Base-by-base conservation (phyloP, 2,113 vertebrate genomes). In the Cynoglossus semilaevis region DNA sequence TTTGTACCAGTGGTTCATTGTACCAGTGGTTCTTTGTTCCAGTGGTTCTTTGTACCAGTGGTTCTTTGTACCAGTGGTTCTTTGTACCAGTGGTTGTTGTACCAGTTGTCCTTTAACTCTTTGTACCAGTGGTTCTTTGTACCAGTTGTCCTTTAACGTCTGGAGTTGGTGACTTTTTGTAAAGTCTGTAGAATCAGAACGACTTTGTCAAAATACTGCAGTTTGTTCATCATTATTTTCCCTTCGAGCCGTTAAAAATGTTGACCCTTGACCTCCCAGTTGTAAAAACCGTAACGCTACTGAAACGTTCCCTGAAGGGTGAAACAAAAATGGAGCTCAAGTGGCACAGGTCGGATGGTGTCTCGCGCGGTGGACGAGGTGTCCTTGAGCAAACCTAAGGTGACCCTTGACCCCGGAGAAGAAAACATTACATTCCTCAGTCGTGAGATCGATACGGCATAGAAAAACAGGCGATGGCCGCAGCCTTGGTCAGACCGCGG, bases 371-470 rank as follows among this genome's bases (percentile, higher is more conserved):
- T 61, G 38, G 67, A 59, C 19, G 17, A 15, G 52, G 37, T 13
- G 58, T 70, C 74, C 70, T 67, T 59, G 16, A 67, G 54, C 57
- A 40, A 76, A 3, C 50, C 51, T 16, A 72, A 49, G 58, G 47
- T 72, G 81, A 84, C 74, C 72, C 51, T 13, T 43, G 13, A 15
- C 47, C 3, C 60, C 72, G 62, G 80, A 70, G 74, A 40, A 63
- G 70, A 9, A 10, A 47, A 47, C 19, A 54, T 15, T 29, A 46
- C 46, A 73, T 63, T 79, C 58, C 53, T 76, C 67, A 63, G 76
- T 74, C 61, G 64, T 69, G 64, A 73, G 81, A 86, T 81, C 75
- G 68, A 79, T 84, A 79, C 36, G 0, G 3, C 7, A 5, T 47
- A 35, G 34, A 15, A 11, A 38, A 62, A 53, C 67, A 53, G 17